Evolutionary conservation across 1,140 invertebrate genomes (phyloP).

Genomic region (Bacillus rossius): DNA sequence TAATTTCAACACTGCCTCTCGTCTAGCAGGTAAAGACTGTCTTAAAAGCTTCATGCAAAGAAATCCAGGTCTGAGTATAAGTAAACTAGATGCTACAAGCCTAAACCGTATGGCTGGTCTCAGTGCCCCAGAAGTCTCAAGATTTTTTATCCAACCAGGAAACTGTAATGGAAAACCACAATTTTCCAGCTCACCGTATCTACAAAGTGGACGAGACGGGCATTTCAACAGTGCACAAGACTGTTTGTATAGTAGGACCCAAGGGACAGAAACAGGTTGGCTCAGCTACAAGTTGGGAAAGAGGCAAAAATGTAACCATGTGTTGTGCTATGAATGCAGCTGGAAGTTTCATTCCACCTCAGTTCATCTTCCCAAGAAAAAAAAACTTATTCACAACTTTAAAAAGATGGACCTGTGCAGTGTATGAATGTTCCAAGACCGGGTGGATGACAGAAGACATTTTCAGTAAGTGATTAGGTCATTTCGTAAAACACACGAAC

Average conservation of each 20-base stretch:
- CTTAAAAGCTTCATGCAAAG: background rate
- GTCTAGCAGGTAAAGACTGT: background rate
- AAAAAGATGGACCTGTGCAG: constrained; percentile 19
- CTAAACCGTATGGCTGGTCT: background rate
- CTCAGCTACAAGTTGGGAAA: constrained; percentile 29
- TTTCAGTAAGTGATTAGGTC: constrained; percentile 1
- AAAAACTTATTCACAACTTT: constrained; percentile 30
- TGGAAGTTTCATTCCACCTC: constrained; percentile 35
- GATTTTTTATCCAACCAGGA: constrained; percentile 5
- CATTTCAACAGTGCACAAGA: constrained; percentile 4
- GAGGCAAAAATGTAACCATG: constrained; percentile 31
- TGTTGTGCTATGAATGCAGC: constrained; percentile 31
- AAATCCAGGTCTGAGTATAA: background rate
- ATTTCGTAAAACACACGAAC: constrained; percentile 26
- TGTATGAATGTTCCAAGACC: constrained; percentile 9
- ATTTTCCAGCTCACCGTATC: background rate
- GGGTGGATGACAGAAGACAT: constrained; percentile 17
- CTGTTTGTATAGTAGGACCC: background rate
- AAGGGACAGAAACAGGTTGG: constrained; percentile 36
- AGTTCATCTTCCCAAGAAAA: constrained; percentile 38
- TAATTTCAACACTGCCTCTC: background rate
- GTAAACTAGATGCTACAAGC: background rate
- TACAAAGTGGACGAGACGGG: constrained; percentile 7
- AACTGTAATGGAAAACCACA: background rate
- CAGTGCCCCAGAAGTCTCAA: background rate